Conservation (phyloP, 1,140 invertebrate species). For the Drosophila ercepeae region DNA sequence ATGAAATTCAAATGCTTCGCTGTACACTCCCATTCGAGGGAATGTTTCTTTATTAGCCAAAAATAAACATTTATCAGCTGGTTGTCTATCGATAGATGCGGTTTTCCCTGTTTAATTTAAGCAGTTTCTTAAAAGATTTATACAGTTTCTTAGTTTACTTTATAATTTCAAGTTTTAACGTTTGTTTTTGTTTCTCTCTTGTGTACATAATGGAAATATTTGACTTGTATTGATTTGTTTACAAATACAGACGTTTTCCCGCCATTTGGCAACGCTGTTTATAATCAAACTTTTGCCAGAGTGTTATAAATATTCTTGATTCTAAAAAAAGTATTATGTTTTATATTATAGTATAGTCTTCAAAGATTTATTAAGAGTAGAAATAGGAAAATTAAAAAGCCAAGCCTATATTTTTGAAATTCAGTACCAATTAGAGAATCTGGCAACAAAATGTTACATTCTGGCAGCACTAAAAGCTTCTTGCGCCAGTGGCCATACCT, state of each 20-base stretch:
- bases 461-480: constrained; percentile 11
- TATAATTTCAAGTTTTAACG: background rate
- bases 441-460: no score
- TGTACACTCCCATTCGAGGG: constrained; percentile 6
- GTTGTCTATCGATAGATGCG: constrained; percentile 21
- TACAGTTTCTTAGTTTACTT: background rate
- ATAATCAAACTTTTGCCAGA: background rate
- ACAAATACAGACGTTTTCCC: background rate
- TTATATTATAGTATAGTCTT: no score
- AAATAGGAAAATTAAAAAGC: no score
- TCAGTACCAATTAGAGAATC: no score
- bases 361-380: no score
- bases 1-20: constrained; percentile 35
- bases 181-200: background rate
- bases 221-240: constrained; percentile 23
- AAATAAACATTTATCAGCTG: constrained; percentile 27
- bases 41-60: constrained; percentile 16
- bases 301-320: background rate
- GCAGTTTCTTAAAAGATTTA: background rate
- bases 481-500: no score
- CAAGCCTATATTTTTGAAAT: no score
- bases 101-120: background rate
- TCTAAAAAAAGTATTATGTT: no score
- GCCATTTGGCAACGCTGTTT: background rate
- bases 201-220: background rate